Conservation (phyloP, 2,113 vertebrate genomes). For the Pheucticus melanocephalus region DNA sequence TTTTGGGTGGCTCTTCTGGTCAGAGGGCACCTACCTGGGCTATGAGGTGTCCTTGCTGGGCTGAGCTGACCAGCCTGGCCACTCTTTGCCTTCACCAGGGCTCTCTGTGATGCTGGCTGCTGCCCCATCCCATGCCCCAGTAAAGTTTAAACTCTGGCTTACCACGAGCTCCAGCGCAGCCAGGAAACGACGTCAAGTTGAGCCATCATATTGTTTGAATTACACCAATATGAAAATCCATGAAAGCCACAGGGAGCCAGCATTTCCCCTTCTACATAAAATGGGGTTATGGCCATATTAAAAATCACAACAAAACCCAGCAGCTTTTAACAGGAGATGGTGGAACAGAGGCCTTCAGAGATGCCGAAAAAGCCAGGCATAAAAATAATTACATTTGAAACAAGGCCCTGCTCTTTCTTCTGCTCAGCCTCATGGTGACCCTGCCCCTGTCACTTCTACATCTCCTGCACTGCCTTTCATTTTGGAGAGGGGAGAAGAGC, state of each 20-base stretch:
- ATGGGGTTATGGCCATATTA: conserved; percentile 65
- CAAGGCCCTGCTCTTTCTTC: neutral
- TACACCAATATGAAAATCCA: conserved; percentile 70
- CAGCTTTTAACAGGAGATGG: conserved; percentile 65
- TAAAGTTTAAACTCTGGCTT: conserved; percentile 52
- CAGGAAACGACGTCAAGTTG: conserved; percentile 52
- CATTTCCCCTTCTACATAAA: conserved; percentile 72
- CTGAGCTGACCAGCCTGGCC: neutral
- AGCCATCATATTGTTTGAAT: conserved; percentile 75
- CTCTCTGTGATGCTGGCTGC: neutral
- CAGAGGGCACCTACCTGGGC: neutral
- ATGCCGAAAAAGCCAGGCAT: neutral
- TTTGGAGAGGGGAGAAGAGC: neutral
- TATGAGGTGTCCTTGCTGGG: neutral
- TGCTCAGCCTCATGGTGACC: neutral
- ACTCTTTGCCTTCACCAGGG: neutral
- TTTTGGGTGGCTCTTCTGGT: neutral
- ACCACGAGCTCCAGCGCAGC: conserved; percentile 23
- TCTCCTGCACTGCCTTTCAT: neutral
- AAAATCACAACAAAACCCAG: conserved; percentile 58
- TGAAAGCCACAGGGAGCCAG: conserved; percentile 70
- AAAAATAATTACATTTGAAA: conserved; percentile 25
- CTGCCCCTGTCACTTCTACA: neutral
- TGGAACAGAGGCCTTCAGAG: conserved; percentile 49
- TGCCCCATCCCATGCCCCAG: neutral